Percentiles rank a stretch among this genome's conserved stretches.
Conservation (phyloP, 2,113 vertebrate species). For the Cephalopholis sonnerati region DNA sequence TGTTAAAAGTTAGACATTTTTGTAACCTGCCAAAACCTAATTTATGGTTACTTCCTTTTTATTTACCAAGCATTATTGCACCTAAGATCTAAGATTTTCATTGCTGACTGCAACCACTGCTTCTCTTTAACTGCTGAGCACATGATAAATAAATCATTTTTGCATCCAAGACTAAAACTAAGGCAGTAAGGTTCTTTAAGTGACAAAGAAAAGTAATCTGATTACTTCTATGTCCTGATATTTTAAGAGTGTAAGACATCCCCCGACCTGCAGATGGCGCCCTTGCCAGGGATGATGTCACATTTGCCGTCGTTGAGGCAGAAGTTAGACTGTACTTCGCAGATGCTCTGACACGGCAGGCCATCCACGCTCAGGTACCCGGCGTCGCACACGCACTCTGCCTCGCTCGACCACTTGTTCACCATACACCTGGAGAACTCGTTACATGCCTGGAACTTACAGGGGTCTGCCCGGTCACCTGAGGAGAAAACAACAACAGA, state of each 20-base stretch:
- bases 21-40: no score
- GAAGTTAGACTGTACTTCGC: constrained; percentile 90
- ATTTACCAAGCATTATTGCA: no score
- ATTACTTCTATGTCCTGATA: no score
- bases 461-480: constrained; percentile 94
- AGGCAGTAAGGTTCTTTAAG: no score
- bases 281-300: constrained; percentile 92
- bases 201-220: no score
- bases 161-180: no score
- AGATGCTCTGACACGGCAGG: constrained; percentile 93
- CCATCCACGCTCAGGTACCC: constrained; percentile 93
- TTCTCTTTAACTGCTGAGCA: no score
- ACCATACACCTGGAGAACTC: constrained; percentile 92
- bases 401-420: constrained; percentile 91
- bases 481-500: constrained; percentile 17
- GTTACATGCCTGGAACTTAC: constrained; percentile 98
- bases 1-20: no score
- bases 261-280: constrained; percentile 94
- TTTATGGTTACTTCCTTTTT: no score
- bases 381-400: constrained; percentile 91
- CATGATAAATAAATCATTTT: no score
- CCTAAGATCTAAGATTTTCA: no score
- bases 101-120: no score
- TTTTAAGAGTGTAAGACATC: not conserved
- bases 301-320: constrained; percentile 97